Percentiles rank a stretch among this genome's conserved stretches.
Conservation (phyloP, 2,888 invertebrate genomes). For the Napeogenes sylphis region DNA sequence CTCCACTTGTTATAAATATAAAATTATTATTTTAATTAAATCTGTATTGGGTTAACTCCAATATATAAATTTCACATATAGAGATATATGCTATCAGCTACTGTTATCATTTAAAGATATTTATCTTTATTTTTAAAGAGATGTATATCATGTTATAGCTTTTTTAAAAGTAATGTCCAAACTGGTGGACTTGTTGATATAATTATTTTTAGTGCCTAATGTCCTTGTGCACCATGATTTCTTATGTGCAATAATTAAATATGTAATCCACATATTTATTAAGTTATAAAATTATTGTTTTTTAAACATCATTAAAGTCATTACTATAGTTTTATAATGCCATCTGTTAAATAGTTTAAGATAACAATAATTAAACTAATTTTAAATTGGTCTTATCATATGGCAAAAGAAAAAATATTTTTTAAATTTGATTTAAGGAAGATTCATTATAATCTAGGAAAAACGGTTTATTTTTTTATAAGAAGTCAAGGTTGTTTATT, state of each 20-base stretch:
- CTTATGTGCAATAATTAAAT: slow-evolving; percentile 1
- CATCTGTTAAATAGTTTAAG: too few relatives aligned
- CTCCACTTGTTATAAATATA: too few relatives aligned
- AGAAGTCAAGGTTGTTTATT: neutral
- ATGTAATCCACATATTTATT: neutral
- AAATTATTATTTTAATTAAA: neutral
- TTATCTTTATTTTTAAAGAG: neutral
- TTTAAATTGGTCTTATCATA: too few relatives aligned
- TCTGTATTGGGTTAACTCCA: neutral
- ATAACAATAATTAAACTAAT: too few relatives aligned
- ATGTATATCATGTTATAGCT: neutral
- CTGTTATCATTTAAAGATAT: neutral
- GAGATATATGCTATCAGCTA: neutral
- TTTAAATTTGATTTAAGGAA: too few relatives aligned
- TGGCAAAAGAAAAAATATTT: too few relatives aligned
- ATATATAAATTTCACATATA: neutral
- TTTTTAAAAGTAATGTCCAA: neutral
- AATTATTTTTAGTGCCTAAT: too few relatives aligned
- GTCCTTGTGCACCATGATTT: neutral
- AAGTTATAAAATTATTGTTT: neutral
- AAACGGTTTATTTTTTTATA: too few relatives aligned
- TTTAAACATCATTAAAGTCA: neutral
- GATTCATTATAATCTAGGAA: too few relatives aligned
- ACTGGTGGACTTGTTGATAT: too few relatives aligned
- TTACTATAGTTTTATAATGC: too few relatives aligned